Evolutionary conservation across 2,888 invertebrate genomes (phyloP).

Genomic region (Camptogramma bilineatum): DNA sequence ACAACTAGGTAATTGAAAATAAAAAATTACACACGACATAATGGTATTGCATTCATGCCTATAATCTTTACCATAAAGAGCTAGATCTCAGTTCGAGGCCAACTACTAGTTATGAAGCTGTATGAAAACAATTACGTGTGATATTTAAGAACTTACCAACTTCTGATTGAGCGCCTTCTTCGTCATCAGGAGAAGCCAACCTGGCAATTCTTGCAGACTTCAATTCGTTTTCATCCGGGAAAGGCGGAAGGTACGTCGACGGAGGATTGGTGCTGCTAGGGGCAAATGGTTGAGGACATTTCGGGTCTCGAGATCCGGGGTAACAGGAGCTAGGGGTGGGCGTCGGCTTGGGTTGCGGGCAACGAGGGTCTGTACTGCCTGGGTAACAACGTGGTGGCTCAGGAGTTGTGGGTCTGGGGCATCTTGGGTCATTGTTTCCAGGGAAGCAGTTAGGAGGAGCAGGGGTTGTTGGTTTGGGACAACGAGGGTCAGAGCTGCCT

Average conservation of each 20-base stretch:
- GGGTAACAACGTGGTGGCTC: slow-evolving; percentile 39
- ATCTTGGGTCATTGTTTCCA: slow-evolving; percentile 41
- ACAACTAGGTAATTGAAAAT: no score
- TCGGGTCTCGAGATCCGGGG: slow-evolving; percentile 72
- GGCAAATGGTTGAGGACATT: slow-evolving; percentile 75
- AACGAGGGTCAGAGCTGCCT: slow-evolving; percentile 54
- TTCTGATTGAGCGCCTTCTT: slow-evolving; percentile 63
- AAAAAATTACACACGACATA: no score
- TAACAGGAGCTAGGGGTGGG: slow-evolving; percentile 74
- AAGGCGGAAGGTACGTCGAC: slow-evolving; percentile 79
- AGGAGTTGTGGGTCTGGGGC: slow-evolving; percentile 52
- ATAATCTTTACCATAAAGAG: no score
- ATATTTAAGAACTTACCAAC: slow-evolving; percentile 58
- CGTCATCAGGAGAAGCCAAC: slow-evolving; percentile 59
- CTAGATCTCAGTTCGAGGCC: no score
- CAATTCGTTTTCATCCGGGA: slow-evolving; percentile 73
- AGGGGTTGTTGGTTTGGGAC: slow-evolving; percentile 50
- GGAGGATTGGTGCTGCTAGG: slow-evolving; percentile 75
- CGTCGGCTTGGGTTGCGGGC: slow-evolving; percentile 50
- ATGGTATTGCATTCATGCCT: no score
- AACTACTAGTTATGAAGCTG: no score
- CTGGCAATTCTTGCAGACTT: slow-evolving; percentile 60
- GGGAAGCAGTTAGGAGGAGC: slow-evolving; percentile 40
- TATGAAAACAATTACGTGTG: no score
- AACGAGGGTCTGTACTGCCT: slow-evolving; percentile 42